Evolutionary conservation across 2,113 vertebrate genomes (phyloP), one percentile per base, ranked within the genome.

Genomic region (Pimephales promelas): DNA sequence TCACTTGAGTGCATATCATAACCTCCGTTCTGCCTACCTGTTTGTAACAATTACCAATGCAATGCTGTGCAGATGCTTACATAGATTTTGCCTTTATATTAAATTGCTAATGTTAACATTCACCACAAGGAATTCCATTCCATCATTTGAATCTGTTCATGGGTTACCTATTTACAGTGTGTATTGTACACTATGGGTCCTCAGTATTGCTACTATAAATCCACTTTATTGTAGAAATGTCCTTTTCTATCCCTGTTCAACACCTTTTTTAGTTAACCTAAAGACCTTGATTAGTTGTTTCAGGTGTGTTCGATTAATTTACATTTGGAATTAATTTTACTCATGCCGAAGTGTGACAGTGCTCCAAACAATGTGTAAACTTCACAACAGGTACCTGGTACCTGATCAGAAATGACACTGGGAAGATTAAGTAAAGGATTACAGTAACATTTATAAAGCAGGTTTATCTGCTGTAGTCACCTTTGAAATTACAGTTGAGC

Each of bases 381-480:
- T 28, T 26, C 7, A 26, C 34, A 22, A 34, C 22, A 34, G 31
- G 8, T 40, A 68, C 3, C 64, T 36, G 16, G 20, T 70, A 6
- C 34, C 24, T 75, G 14, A 71, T 64, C 54, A 72, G 36, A 82
- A 73, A 77, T 81, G 20, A 62, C n/a, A 77, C 62, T 28, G 36
- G 28, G n/a, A 28, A 10, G 61, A 59, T 59, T 76, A 24, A 64
- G 47, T 72, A 22, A 49, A 45, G 54, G 43, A 83, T 85, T 85
- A 75, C 22, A 56, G 28, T 47, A 40, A 45, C 61, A 54, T 54
- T 8, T 22, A 54, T 54, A 6, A 54, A 54, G 18, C 52, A 79
- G 80, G 79, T 40, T 68, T 75, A 52, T 49, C 36, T 57, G 59
- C 18, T 57, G 14, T 47, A 57, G 57, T 64, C 68, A 56, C 34